Evolutionary conservation across 2,888 invertebrate species (phyloP).

Genomic region (Spodoptera picta): DNA sequence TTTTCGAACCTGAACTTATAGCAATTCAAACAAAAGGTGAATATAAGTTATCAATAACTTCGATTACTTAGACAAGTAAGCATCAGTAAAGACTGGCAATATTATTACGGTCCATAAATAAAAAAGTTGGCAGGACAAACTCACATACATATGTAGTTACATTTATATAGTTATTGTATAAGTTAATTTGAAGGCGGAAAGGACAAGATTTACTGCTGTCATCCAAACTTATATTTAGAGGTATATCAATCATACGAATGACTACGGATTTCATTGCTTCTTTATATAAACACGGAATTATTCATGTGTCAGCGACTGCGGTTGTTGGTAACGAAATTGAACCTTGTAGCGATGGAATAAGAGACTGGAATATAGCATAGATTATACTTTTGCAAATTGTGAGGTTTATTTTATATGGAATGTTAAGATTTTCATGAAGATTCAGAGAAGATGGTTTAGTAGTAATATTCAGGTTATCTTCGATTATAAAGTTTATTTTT

Average conservation of each 20-base stretch:
- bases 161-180: slow-evolving; percentile 14
- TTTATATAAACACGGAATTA: slow-evolving; percentile 6
- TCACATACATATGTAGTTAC: neutral
- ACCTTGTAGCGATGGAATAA: neutral
- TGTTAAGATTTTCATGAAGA: too few relatives aligned
- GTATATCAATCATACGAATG: slow-evolving; percentile 42
- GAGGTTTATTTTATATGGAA: too few relatives aligned
- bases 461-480: too few relatives aligned
- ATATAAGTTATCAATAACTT: neutral
- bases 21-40: neutral
- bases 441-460: too few relatives aligned
- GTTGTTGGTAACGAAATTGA: neutral
- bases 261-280: slow-evolving; percentile 23
- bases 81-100: slow-evolving; percentile 14
- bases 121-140: slow-evolving; percentile 29
- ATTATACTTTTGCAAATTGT: too few relatives aligned
- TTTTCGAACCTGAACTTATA: too few relatives aligned
- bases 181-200: slow-evolving; percentile 35
- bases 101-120: slow-evolving; percentile 13
- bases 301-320: neutral
- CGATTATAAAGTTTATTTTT: too few relatives aligned
- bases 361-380: too few relatives aligned
- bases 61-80: slow-evolving; percentile 3
- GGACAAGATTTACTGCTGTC: slow-evolving; percentile 41
- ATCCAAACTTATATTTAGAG: slow-evolving; percentile 35